Evolutionary conservation across 23 tunicate genomes (phyloP), one percentile per base, ranked within the genome.

Genomic region (Ciona savignyi): DNA sequence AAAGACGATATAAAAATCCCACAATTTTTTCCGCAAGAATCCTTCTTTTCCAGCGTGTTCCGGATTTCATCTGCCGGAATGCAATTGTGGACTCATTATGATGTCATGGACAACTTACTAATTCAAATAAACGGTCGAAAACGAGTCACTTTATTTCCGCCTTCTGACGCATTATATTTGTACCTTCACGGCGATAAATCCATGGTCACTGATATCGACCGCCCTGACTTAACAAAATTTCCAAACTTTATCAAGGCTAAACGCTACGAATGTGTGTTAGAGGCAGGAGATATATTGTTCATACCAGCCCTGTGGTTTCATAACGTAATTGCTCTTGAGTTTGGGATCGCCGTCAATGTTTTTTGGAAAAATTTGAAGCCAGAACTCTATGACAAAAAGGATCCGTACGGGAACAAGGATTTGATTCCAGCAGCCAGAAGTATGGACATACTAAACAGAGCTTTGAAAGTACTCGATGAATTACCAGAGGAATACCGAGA

Each of bases 261-360:
- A 24, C 72, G 78, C 20, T 84, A 79, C 72, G 76, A 80, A 51
- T 89, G 85, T 25, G 61, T 83, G 27, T 56, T 94, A 19, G 72
- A 75, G 66, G 71, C 86, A 4, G 99, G 99, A 29, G 99, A 94
- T 66, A 35, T 86, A 49, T 61, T 94, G 11, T 94, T 87, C 66
- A 94, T 94, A 48, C 99, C 99, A 22, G 95, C 99, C 25, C 77
- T 94, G 30, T 94, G 99, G 99, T 94, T 94, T 74, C 99, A 94
- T 80, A 86, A 83, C 75, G 93, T 87, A 2, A 24, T 66, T 35
- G 88, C 99, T 23, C 67, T 87, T 1, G 86, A 86, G 2, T 94
- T 94, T 83, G 86, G 95, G n/a, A 66, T 94, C 31, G 93, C 99
- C 29, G 89, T 94, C 3, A 94, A 94, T 83, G 93, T 80, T 30